These are phyloP conservation scores for Saguinus midas DNA, from an alignment of 2,113 vertebrate genomes.

Conservation along the genomic window DNA sequence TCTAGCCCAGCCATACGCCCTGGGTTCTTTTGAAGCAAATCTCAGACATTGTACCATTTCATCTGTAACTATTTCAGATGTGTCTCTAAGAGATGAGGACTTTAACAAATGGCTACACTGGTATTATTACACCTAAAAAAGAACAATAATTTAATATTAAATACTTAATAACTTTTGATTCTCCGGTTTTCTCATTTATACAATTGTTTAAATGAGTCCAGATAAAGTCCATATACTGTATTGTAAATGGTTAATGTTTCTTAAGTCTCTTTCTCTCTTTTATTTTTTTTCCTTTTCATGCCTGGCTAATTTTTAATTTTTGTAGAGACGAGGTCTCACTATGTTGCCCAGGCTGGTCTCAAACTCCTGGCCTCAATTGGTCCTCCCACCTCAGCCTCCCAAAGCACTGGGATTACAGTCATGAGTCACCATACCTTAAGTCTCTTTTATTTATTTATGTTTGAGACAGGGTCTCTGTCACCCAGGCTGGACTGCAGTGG, in stretches of 20 bases:
- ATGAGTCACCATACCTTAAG: too few species aligned
- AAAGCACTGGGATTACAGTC: too few species aligned
- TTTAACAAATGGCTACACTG: background rate
- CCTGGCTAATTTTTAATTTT: too few species aligned
- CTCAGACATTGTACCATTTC: background rate
- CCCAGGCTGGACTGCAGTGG: background rate
- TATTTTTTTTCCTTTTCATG: background rate
- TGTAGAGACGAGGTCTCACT: too few species aligned
- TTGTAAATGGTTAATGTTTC: background rate
- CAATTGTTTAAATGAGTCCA: background rate
- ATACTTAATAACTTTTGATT: background rate
- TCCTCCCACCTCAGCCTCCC: too few species aligned
- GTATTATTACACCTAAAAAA: background rate
- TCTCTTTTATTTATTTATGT: background rate
- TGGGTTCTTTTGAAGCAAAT: background rate
- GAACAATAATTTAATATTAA: background rate
- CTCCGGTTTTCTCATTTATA: background rate
- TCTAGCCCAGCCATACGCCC: background rate
- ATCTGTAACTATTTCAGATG: constrained; percentile 5
- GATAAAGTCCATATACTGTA: background rate
- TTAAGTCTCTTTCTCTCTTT: background rate
- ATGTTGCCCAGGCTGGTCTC: too few species aligned
- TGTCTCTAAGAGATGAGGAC: background rate
- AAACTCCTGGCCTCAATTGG: too few species aligned
- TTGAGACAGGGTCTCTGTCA: background rate